These are phyloP conservation scores for Drosophila persimilis DNA, from an alignment of 1,140 invertebrate genomes.

Conservation along the genomic window DNA sequence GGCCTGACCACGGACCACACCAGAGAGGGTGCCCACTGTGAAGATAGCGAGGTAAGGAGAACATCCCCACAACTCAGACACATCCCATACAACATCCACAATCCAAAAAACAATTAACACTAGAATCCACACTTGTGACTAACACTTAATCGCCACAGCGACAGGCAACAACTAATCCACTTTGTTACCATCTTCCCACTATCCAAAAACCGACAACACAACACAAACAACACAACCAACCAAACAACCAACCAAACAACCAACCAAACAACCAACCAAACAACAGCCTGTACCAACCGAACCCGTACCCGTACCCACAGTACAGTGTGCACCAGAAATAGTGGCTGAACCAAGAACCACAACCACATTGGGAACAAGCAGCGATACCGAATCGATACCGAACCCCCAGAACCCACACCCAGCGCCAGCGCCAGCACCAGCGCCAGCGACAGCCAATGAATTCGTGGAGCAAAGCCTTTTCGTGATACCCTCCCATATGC, in stretches of 20 bases:
- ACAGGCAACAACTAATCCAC: slow-evolving; percentile 67
- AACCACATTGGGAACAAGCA: slow-evolving; percentile 29
- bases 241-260: slow-evolving; percentile 19
- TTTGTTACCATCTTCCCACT: slow-evolving; percentile 76
- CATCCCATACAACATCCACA: slow-evolving; percentile 3
- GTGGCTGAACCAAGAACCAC: slow-evolving; percentile 19
- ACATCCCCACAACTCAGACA: background rate
- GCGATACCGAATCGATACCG: slow-evolving; percentile 28
- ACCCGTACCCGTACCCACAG: slow-evolving; percentile 12
- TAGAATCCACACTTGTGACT: slow-evolving; percentile 34
- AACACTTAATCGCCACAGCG: slow-evolving; percentile 37
- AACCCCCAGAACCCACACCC: slow-evolving; percentile 26
- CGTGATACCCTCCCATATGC: slow-evolving; percentile 71
- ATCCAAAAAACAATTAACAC: slow-evolving; percentile 46
- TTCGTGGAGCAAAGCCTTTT: slow-evolving; percentile 64
- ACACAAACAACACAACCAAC: slow-evolving; percentile 44
- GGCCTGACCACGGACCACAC: slow-evolving; percentile 52
- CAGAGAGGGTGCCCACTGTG: slow-evolving; percentile 62
- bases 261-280: slow-evolving; percentile 13
- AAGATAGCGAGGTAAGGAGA: slow-evolving; percentile 75
- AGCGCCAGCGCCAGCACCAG: slow-evolving; percentile 26
- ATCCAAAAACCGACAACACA: slow-evolving; percentile 25
- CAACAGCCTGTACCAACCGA: slow-evolving; percentile 23
- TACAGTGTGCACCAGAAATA: slow-evolving; percentile 54
- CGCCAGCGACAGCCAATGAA: slow-evolving; percentile 17